These are phyloP conservation scores for Chlorops oryzae DNA, from an alignment of 1,140 invertebrate species.

Conservation along the genomic window DNA sequence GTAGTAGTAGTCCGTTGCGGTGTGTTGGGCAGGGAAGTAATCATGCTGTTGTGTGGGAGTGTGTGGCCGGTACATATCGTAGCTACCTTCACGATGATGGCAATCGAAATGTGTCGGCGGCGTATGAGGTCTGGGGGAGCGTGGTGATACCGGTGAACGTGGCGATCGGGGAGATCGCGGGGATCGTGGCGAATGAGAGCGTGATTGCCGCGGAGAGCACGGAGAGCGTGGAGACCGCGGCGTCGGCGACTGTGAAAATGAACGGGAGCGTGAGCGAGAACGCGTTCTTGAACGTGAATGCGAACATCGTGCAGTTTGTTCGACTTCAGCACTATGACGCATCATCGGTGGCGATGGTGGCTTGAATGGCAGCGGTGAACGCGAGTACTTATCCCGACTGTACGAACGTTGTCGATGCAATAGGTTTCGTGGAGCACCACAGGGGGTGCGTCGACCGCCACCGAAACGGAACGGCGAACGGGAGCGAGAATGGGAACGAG, in stretches of 20 bases:
- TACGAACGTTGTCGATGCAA: conserved; percentile 21
- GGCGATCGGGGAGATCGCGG: conserved; percentile 9
- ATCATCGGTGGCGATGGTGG: conserved; percentile 43
- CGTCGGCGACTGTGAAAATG: conserved; percentile 20
- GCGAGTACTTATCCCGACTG: conserved; percentile 29
- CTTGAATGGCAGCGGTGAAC: conserved; percentile 40
- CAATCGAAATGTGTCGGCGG: conserved; percentile 1
- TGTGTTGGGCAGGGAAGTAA: conserved; percentile 1
- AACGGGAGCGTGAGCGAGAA: background rate
- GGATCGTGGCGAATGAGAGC: conserved; percentile 17
- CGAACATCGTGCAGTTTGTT: background rate
- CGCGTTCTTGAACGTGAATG: conserved; percentile 4
- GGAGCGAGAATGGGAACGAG: background rate
- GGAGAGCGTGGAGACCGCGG: conserved; percentile 12
- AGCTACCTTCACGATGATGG: conserved; percentile 4
- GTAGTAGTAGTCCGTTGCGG: conserved; percentile 19
- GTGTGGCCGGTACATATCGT: conserved; percentile 7
- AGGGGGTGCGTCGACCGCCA: too few relatives aligned
- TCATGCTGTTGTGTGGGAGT: conserved; percentile 10
- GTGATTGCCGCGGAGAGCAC: background rate
- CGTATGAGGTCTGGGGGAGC: background rate
- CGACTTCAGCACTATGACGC: conserved; percentile 38
- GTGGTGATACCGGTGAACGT: conserved; percentile 7
- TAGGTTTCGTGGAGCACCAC: conserved; percentile 17
- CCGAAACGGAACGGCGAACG: too few relatives aligned